Evolutionary conservation across 2,888 invertebrate species (phyloP).

Genomic region (Tortrix viridana): DNA sequence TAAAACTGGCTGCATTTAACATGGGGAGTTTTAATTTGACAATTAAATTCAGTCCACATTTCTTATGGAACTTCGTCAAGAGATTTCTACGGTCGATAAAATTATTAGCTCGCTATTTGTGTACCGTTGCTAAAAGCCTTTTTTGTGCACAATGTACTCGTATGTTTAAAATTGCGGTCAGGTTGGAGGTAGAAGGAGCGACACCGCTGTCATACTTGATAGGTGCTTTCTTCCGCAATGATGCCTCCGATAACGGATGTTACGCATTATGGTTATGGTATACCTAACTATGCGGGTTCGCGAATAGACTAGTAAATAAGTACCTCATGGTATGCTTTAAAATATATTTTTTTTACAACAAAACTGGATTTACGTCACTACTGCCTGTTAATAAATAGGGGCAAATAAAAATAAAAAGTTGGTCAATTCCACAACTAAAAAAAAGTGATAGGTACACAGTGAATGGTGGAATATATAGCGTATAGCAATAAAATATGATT

Average conservation of each 20-base stretch:
- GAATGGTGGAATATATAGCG: too few species aligned
- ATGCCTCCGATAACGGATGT: constrained; percentile 47
- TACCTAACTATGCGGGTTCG: constrained; percentile 12
- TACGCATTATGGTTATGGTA: constrained; percentile 29
- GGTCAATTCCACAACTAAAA: too few species aligned
- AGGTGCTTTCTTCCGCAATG: constrained; percentile 51
- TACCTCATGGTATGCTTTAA: not conserved
- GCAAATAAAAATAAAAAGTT: too few species aligned
- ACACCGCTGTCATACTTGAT: constrained; percentile 44
- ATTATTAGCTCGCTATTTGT: constrained; percentile 6
- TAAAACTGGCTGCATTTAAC: constrained; percentile 19
- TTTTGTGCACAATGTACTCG: constrained; percentile 12
- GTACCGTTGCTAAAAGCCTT: constrained; percentile 18
- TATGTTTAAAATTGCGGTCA: constrained; percentile 10
- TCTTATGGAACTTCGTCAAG: constrained; percentile 12
- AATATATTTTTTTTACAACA: too few species aligned
- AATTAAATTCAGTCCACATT: constrained; percentile 32
- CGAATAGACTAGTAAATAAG: constrained; percentile 12
- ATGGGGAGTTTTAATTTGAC: constrained; percentile 29
- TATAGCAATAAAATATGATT: too few species aligned
- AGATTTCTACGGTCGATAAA: constrained; percentile 29
- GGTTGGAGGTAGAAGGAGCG: constrained; percentile 21
- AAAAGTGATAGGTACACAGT: too few species aligned
- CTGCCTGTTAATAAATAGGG: too few species aligned
- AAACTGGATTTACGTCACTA: too few species aligned